phyloP scores from a whole-genome alignment of 2,888 invertebrate genomes.

The Tryphoninae sp. region DNA sequence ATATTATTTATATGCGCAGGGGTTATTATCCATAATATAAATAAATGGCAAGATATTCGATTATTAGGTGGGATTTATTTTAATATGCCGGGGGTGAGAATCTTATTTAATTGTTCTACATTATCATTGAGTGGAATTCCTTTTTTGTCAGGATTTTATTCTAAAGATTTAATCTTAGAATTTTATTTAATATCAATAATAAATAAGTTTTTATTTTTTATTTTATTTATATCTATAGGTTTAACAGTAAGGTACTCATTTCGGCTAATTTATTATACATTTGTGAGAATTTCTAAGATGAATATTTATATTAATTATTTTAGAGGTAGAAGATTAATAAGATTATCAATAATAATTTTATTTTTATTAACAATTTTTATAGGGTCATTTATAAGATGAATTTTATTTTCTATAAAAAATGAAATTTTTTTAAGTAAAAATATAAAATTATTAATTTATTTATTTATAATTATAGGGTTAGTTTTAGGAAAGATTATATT shows the following conservation, averaged over 20 bases:
- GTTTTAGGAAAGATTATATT: constrained; percentile 80
- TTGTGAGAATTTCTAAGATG: constrained; percentile 82
- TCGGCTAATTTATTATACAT: constrained; percentile 84
- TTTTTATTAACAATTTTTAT: constrained; percentile 83
- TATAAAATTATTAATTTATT: constrained; percentile 82
- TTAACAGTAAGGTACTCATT: constrained; percentile 84
- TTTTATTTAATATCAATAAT: constrained; percentile 82
- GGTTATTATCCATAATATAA: constrained; percentile 86
- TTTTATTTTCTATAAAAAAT: constrained; percentile 83
- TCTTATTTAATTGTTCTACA: constrained; percentile 84
- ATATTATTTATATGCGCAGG: constrained; percentile 89
- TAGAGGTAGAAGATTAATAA: constrained; percentile 82
- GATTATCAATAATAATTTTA: constrained; percentile 81
- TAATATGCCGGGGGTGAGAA: constrained; percentile 83
- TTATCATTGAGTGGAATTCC: constrained; percentile 86
- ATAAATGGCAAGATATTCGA: constrained; percentile 87
- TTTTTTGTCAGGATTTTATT: constrained; percentile 86
- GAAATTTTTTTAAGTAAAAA: constrained; percentile 83
- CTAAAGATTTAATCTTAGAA: constrained; percentile 83
- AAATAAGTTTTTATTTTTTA: constrained; percentile 83
- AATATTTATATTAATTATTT: constrained; percentile 82
- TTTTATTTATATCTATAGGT: constrained; percentile 75
- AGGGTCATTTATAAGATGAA: constrained; percentile 83
- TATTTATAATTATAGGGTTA: constrained; percentile 26
- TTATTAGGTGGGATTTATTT: constrained; percentile 82